phyloP scores from a whole-genome alignment of 2,113 vertebrate genomes.

The Calypte anna region DNA sequence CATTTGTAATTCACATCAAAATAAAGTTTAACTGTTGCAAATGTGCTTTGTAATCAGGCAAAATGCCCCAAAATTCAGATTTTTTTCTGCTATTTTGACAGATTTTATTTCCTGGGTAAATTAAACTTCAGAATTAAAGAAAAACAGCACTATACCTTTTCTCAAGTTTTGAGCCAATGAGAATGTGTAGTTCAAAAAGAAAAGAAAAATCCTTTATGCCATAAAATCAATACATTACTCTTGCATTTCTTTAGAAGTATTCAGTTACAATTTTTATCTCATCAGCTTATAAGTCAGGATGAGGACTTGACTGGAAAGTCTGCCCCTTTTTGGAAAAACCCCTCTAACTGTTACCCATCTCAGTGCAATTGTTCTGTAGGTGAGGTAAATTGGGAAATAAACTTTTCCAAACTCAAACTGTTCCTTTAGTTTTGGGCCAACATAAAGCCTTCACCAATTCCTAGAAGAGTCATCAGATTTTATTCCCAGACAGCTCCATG shows the following conservation, averaged over 20 bases:
- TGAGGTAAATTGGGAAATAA: background rate
- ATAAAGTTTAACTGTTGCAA: background rate
- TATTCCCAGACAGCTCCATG: background rate
- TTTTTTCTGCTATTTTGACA: background rate
- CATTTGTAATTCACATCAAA: background rate
- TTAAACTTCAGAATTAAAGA: background rate
- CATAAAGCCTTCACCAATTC: background rate
- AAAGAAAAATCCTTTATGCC: slow-evolving; percentile 11
- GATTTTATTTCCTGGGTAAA: background rate
- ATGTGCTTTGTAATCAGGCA: background rate
- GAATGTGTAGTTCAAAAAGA: slow-evolving; percentile 10
- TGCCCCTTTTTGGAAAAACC: slow-evolving; percentile 24
- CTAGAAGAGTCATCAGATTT: background rate
- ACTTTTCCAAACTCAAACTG: background rate
- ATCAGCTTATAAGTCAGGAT: background rate
- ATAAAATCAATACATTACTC: background rate
- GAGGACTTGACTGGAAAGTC: background rate
- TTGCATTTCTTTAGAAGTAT: slow-evolving; percentile 1
- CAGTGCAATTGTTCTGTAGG: slow-evolving; percentile 25
- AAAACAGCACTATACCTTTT: background rate
- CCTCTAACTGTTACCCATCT: background rate
- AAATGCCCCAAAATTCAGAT: background rate
- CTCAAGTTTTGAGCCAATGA: slow-evolving; percentile 37
- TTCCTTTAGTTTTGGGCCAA: background rate
- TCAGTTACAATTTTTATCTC: background rate